Conservation (phyloP, 2,888 invertebrate genomes). For the Mantis religiosa region DNA sequence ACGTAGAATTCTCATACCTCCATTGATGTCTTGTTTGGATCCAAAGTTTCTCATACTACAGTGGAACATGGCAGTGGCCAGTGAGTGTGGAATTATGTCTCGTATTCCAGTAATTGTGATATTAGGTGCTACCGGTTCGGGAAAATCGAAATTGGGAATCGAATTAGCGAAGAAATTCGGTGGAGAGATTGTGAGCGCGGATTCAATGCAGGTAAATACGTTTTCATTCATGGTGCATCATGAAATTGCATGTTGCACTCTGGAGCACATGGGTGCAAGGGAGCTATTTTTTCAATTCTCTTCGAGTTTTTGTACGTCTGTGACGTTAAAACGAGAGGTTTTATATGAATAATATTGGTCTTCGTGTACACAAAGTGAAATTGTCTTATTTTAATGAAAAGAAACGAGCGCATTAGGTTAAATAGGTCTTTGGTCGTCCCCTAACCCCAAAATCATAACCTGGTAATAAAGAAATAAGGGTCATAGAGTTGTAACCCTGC, state of each 20-base stretch:
- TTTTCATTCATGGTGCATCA: background rate
- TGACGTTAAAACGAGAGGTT: background rate
- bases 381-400: too few relatives aligned
- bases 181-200: conserved; percentile 94
- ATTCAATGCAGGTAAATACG: conserved; percentile 90
- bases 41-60: background rate
- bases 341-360: background rate
- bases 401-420: background rate
- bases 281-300: background rate
- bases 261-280: background rate
- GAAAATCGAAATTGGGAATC: conserved; percentile 93
- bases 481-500: background rate
- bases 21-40: background rate
- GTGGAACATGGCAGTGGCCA: conserved; percentile 23
- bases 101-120: conserved; percentile 78
- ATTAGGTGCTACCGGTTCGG: conserved; percentile 93
- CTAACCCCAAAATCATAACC: background rate
- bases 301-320: background rate
- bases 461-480: background rate
- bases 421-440: background rate
- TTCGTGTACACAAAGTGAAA: background rate
- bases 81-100: conserved; percentile 43
- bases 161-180: conserved; percentile 81
- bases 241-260: background rate
- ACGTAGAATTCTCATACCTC: background rate